Evolutionary conservation across 2,888 invertebrate genomes (phyloP).

Genomic region (Eumacrocentrus americanus): DNA sequence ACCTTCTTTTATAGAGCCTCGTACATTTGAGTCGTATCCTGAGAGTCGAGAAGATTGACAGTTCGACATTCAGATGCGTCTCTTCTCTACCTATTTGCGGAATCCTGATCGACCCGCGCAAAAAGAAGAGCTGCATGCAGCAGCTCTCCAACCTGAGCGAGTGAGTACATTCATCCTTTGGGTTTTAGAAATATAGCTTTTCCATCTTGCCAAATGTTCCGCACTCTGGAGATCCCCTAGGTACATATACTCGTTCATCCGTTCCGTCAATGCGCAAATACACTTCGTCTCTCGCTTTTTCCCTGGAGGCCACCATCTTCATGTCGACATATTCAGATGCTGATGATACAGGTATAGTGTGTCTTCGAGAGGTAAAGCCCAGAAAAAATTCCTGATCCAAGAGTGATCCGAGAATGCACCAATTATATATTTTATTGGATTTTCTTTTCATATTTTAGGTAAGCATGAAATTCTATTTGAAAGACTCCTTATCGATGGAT

Average conservation of each 20-base stretch:
- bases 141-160: background rate
- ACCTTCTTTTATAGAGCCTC: background rate
- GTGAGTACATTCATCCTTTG: background rate
- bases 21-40: background rate
- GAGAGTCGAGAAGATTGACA: background rate
- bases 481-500: too few species aligned
- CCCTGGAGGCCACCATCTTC: background rate
- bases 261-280: background rate
- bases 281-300: background rate
- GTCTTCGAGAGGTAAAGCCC: background rate
- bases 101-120: background rate
- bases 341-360: background rate
- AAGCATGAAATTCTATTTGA: too few species aligned
- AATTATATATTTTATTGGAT: background rate
- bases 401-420: too few species aligned
- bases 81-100: background rate
- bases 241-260: constrained; percentile 13
- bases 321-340: too few species aligned
- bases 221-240: constrained; percentile 1
- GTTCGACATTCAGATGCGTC: background rate
- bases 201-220: constrained; percentile 1
- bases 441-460: background rate
- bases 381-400: background rate
- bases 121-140: background rate
- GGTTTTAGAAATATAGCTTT: constrained; percentile 2